Evolutionary conservation across 2,113 vertebrate species (phyloP).

Genomic region (Hippocampus zosterae): DNA sequence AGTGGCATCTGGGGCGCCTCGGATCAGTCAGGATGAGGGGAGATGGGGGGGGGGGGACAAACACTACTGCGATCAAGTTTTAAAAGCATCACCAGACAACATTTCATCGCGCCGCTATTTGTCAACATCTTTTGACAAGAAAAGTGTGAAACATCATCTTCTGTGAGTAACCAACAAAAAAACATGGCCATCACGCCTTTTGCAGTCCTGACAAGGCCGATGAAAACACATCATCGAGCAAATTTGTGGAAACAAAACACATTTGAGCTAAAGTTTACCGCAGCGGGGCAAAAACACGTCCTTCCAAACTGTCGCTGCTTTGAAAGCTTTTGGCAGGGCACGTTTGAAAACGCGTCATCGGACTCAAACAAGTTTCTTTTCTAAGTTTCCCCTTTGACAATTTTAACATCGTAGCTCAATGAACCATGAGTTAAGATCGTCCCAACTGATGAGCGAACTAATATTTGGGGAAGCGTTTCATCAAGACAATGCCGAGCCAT

Average conservation of each 20-base stretch:
- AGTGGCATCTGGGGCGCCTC: slow-evolving; percentile 28
- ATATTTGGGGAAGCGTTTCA: too few relatives aligned
- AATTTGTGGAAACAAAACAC: too few relatives aligned
- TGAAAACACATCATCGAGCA: too few relatives aligned
- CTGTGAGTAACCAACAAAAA: slow-evolving; percentile 5
- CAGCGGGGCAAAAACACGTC: neutral
- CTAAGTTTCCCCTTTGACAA: too few relatives aligned
- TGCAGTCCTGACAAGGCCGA: neutral
- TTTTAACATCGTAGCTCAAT: too few relatives aligned
- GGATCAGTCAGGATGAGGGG: slow-evolving; percentile 21
- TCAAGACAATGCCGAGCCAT: too few relatives aligned
- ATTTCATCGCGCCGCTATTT: slow-evolving; percentile 7
- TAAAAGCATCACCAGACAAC: slow-evolving; percentile 23
- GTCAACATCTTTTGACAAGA: slow-evolving; percentile 14
- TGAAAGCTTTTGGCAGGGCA: slow-evolving; percentile 11
- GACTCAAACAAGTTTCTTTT: too few relatives aligned
- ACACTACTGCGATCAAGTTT: slow-evolving; percentile 25
- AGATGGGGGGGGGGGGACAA: slow-evolving; percentile 4
- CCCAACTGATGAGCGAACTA: too few relatives aligned
- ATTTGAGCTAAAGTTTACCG: slow-evolving; percentile 1
- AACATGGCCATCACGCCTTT: slow-evolving; percentile 10
- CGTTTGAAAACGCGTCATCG: neutral
- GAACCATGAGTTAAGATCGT: too few relatives aligned
- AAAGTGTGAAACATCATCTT: slow-evolving; percentile 14
- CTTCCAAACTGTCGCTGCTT: neutral